phyloP scores from a whole-genome alignment of 2,797 vertebrate genomes.

The Merluccius polli region DNA sequence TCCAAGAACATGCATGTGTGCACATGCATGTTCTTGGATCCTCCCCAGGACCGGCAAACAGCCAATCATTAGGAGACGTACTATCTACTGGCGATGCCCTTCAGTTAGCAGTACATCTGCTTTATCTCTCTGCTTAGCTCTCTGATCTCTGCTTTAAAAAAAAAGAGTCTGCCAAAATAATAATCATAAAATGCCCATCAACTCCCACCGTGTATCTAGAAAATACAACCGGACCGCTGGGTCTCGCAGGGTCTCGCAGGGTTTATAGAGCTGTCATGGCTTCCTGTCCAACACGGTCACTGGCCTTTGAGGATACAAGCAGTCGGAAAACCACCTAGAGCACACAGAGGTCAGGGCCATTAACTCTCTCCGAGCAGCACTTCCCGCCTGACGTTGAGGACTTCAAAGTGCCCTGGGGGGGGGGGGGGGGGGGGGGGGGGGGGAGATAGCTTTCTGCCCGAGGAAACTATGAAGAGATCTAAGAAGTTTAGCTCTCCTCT shows the following conservation, averaged over 20 bases:
- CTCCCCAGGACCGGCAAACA: neutral
- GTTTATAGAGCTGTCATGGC: slow-evolving; percentile 4
- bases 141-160: too few relatives aligned
- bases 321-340: neutral
- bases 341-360: slow-evolving; percentile 11
- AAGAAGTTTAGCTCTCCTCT: neutral
- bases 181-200: neutral
- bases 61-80: too few relatives aligned
- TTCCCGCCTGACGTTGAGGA: slow-evolving; percentile 10
- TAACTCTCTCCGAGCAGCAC: slow-evolving; percentile 3
- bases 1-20: too few relatives aligned
- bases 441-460: slow-evolving; percentile 15
- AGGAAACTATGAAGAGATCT: slow-evolving; percentile 4
- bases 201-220: neutral
- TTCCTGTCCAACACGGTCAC: slow-evolving; percentile 7
- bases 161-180: too few relatives aligned
- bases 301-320: slow-evolving; percentile 7
- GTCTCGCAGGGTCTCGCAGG: neutral
- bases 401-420: slow-evolving; percentile 27
- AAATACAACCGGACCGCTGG: neutral
- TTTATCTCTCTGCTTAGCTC: too few relatives aligned
- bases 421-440: neutral
- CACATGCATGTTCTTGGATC: neutral
- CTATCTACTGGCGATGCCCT: too few relatives aligned
- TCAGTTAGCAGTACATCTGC: too few relatives aligned